phyloP scores from a whole-genome alignment of 2,113 vertebrate genomes.

The Chaenocephalus aceratus region DNA sequence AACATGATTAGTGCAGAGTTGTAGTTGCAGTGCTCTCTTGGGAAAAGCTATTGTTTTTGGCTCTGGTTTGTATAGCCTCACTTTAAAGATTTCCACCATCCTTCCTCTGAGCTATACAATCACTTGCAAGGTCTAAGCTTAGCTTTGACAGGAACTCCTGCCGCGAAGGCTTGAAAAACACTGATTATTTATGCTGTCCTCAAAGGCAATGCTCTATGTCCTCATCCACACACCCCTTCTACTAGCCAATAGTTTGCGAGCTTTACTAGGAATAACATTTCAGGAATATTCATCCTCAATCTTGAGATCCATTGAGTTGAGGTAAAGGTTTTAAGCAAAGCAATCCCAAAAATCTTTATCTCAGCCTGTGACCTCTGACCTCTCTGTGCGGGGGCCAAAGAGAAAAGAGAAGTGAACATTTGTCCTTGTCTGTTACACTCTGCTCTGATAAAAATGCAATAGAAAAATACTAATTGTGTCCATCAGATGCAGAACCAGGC shows the following conservation, averaged over 20 bases:
- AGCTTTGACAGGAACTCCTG: conserved; percentile 64
- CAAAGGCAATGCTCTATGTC: conserved; percentile 10
- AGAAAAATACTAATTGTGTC: background rate
- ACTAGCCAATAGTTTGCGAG: background rate
- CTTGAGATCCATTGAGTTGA: background rate
- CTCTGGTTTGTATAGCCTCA: conserved; percentile 46
- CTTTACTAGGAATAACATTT: background rate
- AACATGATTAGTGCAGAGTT: background rate
- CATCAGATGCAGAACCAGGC: background rate
- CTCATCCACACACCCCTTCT: background rate
- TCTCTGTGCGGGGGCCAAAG: background rate
- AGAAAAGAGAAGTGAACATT: background rate
- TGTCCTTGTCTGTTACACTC: background rate
- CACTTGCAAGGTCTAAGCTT: conserved; percentile 21
- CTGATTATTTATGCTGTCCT: conserved; percentile 42
- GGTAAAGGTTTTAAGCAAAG: background rate
- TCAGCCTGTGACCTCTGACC: conserved; percentile 33
- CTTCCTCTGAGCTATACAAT: conserved; percentile 67
- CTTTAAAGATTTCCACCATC: conserved; percentile 72
- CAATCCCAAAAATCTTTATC: background rate
- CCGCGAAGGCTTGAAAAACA: conserved; percentile 47
- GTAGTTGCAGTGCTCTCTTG: background rate
- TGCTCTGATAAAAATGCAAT: background rate
- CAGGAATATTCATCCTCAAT: background rate
- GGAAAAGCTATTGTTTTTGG: conserved; percentile 62